A percentile compares a stretch with the other conserved stretches of the same genome.
Conservation (phyloP, 2,113 vertebrate species). For the Silurus glanis region DNA sequence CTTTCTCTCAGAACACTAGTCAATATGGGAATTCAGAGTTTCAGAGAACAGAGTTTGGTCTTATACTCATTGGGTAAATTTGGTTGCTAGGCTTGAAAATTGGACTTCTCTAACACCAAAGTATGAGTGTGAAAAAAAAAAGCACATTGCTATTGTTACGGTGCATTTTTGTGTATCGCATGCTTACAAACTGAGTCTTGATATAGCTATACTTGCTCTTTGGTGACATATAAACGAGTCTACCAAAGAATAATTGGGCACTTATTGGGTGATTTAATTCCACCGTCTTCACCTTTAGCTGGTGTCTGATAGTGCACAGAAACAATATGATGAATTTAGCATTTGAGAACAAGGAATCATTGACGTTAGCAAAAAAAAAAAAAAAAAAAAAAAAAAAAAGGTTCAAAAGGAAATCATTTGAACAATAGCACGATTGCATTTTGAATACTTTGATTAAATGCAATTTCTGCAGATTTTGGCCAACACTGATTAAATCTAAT, state of each 20-base stretch:
- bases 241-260: neutral
- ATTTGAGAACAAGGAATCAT: neutral
- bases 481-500: conserved; percentile 11
- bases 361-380: neutral
- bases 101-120: neutral
- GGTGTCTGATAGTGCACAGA: neutral
- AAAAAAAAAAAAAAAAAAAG: neutral
- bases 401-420: neutral
- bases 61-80: neutral
- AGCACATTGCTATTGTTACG: neutral
- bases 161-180: neutral
- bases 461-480: conserved; percentile 3
- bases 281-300: neutral
- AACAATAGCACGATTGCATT: neutral
- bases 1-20: neutral
- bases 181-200: neutral
- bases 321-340: neutral
- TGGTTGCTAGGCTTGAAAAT: neutral
- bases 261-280: neutral
- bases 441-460: neutral
- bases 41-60: neutral
- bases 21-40: neutral
- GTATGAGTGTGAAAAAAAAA: neutral
- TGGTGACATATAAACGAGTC: neutral
- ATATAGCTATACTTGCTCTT: neutral